Conservation (phyloP, 2,797 vertebrate species). For the Labeo calbasu region DNA sequence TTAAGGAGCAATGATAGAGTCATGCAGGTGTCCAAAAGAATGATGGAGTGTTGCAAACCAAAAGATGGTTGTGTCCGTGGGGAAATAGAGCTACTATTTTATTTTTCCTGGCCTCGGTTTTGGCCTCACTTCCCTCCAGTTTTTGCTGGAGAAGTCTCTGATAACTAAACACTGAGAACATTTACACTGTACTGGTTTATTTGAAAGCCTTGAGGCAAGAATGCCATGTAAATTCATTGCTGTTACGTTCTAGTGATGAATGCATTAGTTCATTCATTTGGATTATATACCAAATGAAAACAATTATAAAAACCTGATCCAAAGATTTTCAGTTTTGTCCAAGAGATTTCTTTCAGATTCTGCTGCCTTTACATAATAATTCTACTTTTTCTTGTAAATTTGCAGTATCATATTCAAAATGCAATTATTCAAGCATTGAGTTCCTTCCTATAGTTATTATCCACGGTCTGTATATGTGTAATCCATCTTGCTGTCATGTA, state of each 20-base stretch:
- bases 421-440: constrained; percentile 8
- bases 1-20: not conserved
- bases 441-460: not conserved
- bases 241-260: not conserved
- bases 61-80: constrained; percentile 11
- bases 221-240: not conserved
- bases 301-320: not conserved
- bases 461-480: not conserved
- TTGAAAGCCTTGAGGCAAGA: not conserved
- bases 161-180: not conserved
- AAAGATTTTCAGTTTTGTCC: not conserved
- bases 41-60: not conserved
- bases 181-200: not conserved
- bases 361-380: not conserved
- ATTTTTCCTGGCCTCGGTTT: not conserved
- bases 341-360: not conserved
- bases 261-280: not conserved
- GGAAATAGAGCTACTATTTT: constrained; percentile 5
- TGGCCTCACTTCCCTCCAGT: not conserved
- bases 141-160: constrained; percentile 1
- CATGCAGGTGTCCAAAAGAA: constrained; percentile 9
- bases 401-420: not conserved
- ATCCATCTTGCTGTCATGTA: not conserved
- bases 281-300: not conserved
- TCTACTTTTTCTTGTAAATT: not conserved